A percentile compares a stretch with the other conserved stretches of the same genome.
Evolutionary conservation across 2,113 vertebrate genomes (phyloP).

Genomic region (Noctilio leporinus): DNA sequence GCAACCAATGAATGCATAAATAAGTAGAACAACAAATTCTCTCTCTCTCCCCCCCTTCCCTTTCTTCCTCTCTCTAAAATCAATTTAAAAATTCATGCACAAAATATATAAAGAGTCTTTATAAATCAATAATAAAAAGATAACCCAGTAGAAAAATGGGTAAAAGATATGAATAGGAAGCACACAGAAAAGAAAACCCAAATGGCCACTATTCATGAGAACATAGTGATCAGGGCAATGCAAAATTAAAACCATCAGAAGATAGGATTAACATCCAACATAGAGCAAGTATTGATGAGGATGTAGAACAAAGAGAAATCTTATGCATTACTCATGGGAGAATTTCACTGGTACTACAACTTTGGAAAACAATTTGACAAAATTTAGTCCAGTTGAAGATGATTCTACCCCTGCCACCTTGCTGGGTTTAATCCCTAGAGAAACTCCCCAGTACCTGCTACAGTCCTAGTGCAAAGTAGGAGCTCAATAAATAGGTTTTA

Average conservation of each 20-base stretch:
- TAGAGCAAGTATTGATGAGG: background rate
- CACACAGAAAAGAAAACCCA: background rate
- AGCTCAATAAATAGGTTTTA: background rate
- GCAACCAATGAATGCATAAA: too few species aligned
- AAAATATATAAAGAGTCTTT: background rate
- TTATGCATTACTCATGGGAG: background rate
- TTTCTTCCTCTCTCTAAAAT: too few species aligned
- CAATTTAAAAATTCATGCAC: background rate
- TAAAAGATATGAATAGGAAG: background rate
- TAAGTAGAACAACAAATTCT: too few species aligned
- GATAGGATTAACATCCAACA: background rate
- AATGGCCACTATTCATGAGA: background rate
- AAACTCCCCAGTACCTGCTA: background rate
- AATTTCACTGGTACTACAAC: background rate
- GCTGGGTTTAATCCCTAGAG: background rate
- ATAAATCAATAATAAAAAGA: background rate
- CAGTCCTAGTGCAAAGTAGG: background rate
- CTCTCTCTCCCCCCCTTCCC: too few species aligned
- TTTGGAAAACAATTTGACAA: slow-evolving; percentile 6
- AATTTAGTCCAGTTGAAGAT: background rate
- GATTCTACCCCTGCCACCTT: background rate
- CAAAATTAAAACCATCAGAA: background rate
- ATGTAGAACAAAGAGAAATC: background rate
- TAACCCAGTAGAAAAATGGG: background rate
- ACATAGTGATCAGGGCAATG: background rate